These are phyloP conservation scores for Trachythela sp. DNA, from an alignment of 64 coral and sea anemone genomes.

Conservation along the genomic window DNA sequence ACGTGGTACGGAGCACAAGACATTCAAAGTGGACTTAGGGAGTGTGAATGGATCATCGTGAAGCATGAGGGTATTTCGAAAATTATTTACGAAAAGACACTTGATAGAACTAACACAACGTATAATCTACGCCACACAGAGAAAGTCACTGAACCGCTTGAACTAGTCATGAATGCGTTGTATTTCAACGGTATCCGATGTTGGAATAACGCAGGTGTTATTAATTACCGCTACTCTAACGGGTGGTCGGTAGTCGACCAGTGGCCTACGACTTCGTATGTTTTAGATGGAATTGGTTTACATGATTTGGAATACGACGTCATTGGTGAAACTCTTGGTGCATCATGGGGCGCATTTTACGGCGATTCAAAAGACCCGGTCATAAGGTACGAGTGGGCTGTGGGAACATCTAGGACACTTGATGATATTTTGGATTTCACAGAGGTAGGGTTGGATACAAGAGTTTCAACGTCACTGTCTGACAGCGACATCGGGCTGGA, in stretches of 20 bases:
- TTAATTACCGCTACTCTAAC: background rate
- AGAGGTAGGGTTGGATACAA: conserved; percentile 48
- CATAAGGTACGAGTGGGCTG: conserved; percentile 54
- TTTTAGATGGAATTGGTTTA: conserved; percentile 42
- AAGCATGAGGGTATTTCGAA: background rate
- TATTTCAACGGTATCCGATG: background rate
- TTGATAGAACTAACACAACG: background rate
- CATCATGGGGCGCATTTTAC: conserved; percentile 51
- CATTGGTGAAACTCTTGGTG: conserved; percentile 30
- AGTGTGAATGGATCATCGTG: background rate
- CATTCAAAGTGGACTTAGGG: background rate
- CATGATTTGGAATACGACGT: conserved; percentile 45
- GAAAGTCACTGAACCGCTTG: background rate
- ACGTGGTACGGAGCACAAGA: conserved; percentile 1
- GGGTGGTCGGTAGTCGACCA: background rate
- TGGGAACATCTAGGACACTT: conserved; percentile 40
- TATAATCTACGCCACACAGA: background rate
- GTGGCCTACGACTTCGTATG: conserved; percentile 6
- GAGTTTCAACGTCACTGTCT: conserved; percentile 25
- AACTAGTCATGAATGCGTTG: background rate
- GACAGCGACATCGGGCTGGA: conserved; percentile 33
- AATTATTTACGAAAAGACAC: background rate
- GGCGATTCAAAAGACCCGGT: conserved; percentile 58
- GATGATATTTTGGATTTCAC: conserved; percentile 51
- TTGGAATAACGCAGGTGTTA: background rate